These are phyloP conservation scores for Auanema freiburgensis DNA, from an alignment of 2,888 invertebrate species.

Conservation along the genomic window DNA sequence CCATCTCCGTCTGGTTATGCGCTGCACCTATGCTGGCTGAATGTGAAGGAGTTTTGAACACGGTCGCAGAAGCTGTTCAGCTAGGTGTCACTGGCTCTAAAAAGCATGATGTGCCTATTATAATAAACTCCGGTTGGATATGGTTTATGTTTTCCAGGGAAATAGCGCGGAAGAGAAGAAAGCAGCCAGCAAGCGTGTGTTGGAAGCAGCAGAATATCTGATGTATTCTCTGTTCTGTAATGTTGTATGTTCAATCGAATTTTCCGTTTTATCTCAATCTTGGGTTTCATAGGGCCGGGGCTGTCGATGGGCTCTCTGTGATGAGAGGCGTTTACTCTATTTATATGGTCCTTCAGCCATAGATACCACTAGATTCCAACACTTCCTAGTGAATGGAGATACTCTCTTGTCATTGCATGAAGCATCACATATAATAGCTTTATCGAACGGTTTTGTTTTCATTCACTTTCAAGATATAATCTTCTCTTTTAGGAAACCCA, in stretches of 20 bases:
- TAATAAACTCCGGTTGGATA: background rate
- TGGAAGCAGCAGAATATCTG: constrained; percentile 93
- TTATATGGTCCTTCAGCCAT: constrained; percentile 51
- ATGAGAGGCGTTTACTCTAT: constrained; percentile 48
- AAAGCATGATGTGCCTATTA: constrained; percentile 63
- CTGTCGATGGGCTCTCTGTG: constrained; percentile 30
- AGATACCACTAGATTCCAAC: constrained; percentile 43
- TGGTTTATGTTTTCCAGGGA: background rate
- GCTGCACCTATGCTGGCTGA: constrained; percentile 85
- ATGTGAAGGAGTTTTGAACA: constrained; percentile 87
- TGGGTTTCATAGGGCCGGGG: constrained; percentile 23
- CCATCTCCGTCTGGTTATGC: constrained; percentile 79
- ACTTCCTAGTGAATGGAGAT: constrained; percentile 57
- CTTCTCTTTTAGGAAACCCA: constrained; percentile 22
- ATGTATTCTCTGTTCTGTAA: constrained; percentile 71
- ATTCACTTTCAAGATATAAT: background rate
- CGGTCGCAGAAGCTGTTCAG: constrained; percentile 93
- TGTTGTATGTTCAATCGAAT: constrained; percentile 23
- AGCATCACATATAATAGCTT: constrained; percentile 47
- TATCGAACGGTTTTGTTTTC: constrained; percentile 34
- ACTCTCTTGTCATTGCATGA: constrained; percentile 59
- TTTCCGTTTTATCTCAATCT: background rate
- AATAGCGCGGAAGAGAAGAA: constrained; percentile 18
- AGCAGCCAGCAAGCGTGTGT: constrained; percentile 90
- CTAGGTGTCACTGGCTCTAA: constrained; percentile 95